A percentile compares a stretch with the other conserved stretches of the same genome.
Conservation (phyloP, 2,888 invertebrate species). For the Idaea straminata region DNA sequence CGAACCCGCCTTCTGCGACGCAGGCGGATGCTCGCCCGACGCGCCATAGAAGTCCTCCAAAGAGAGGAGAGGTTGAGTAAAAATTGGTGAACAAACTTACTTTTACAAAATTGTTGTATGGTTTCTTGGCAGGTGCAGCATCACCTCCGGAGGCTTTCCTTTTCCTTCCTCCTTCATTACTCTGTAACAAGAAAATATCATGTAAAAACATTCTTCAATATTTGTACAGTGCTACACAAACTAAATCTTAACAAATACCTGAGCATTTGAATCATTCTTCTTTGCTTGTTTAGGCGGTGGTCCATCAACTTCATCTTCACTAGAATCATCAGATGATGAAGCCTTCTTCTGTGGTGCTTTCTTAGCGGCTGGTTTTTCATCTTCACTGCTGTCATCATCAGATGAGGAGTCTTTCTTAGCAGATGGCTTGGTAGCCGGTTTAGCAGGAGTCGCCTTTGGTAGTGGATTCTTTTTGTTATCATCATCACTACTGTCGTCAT, state of each 20-base stretch:
- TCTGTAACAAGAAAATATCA: constrained; percentile 25
- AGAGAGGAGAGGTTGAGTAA: too few species aligned
- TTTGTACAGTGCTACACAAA: background rate
- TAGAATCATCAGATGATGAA: constrained; percentile 57
- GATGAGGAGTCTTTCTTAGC: constrained; percentile 44
- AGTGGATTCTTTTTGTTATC: constrained; percentile 40
- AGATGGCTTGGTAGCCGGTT: constrained; percentile 25
- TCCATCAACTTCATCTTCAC: constrained; percentile 55
- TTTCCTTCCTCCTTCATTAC: constrained; percentile 56
- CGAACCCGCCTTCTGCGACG: too few species aligned
- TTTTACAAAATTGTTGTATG: constrained; percentile 87
- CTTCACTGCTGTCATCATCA: constrained; percentile 40
- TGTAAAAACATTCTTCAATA: background rate
- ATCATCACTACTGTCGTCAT: constrained; percentile 62
- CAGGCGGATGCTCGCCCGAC: too few species aligned
- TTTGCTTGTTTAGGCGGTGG: constrained; percentile 30
- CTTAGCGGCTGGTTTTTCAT: constrained; percentile 29
- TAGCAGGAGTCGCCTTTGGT: constrained; percentile 35
- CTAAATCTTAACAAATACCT: constrained; percentile 32
- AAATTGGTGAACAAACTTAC: constrained; percentile 38
- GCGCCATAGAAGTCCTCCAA: too few species aligned
- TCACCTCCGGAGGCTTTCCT: constrained; percentile 67
- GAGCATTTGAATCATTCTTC: constrained; percentile 24
- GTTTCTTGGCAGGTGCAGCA: constrained; percentile 72
- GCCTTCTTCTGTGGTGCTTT: constrained; percentile 36